Conservation (phyloP, 2,888 invertebrate genomes). For the Zygaena filipendulae region DNA sequence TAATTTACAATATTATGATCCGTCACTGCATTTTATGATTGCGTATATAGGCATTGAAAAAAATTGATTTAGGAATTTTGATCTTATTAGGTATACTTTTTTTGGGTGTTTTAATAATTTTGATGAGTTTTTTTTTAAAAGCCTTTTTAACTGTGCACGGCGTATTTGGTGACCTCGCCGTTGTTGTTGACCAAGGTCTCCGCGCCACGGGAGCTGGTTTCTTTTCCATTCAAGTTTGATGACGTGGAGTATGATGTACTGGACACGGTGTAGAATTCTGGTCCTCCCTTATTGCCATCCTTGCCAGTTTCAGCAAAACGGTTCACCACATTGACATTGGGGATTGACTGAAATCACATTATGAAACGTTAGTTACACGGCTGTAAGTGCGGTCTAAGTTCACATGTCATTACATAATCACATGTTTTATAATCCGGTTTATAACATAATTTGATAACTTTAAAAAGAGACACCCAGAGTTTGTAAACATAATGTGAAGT, state of each 20-base stretch:
- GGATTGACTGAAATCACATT: conserved; percentile 56
- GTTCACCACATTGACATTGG: conserved; percentile 54
- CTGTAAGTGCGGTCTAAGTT: no score
- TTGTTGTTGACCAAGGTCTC: conserved; percentile 78
- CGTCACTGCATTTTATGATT: no score
- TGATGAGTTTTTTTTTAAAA: no score
- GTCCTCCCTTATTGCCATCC: conserved; percentile 14
- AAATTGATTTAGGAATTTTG: background rate
- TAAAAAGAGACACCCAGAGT: no score
- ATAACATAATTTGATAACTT: no score
- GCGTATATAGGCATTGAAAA: no score
- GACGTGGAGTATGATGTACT: conserved; percentile 72
- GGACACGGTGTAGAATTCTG: conserved; percentile 62
- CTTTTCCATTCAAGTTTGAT: conserved; percentile 69
- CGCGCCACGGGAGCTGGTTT: conserved; percentile 62
- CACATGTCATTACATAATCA: no score
- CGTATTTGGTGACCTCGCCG: conserved; percentile 74
- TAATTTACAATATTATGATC: no score
- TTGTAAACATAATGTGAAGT: no score
- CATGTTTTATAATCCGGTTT: no score
- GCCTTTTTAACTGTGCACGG: conserved; percentile 46
- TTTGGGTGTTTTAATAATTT: no score
- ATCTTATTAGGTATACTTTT: conserved; percentile 2
- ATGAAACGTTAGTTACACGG: no score
- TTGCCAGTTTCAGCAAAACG: conserved; percentile 17